phyloP scores from a whole-genome alignment of 2,888 invertebrate species.

The Harpalus rufipes region DNA sequence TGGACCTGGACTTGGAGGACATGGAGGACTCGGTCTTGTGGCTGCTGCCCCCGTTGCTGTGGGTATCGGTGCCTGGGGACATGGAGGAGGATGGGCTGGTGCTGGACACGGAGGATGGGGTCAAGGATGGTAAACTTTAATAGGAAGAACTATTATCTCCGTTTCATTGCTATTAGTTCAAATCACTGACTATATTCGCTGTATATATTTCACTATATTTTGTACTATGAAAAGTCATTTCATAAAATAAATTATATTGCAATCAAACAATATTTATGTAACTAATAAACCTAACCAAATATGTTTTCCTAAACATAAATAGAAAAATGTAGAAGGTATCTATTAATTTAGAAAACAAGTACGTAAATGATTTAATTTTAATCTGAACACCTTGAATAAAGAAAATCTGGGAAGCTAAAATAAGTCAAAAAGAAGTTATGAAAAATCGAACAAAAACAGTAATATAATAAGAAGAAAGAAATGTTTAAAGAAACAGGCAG shows the following conservation, averaged over 20 bases:
- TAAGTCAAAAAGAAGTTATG: no score
- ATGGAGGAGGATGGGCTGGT: constrained; percentile 26
- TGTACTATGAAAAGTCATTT: background rate
- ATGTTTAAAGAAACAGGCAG: no score
- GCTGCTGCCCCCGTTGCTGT: constrained; percentile 49
- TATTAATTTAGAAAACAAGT: no score
- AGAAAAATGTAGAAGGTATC: background rate
- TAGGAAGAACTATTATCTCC: background rate
- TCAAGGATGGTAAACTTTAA: constrained; percentile 13
- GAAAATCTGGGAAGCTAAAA: no score
- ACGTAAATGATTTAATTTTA: no score
- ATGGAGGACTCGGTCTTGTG: constrained; percentile 46
- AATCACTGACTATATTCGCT: constrained; percentile 10
- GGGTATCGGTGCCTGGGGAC: constrained; percentile 42
- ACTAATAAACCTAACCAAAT: background rate
- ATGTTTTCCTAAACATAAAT: background rate
- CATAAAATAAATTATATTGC: background rate
- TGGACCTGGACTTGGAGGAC: constrained; percentile 57
- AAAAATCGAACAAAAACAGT: no score
- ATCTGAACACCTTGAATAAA: no score
- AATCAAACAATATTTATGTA: background rate
- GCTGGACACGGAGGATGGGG: constrained; percentile 54
- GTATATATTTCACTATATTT: constrained; percentile 23
- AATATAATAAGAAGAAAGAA: no score
- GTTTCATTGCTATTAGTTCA: constrained; percentile 1